Evolutionary conservation across 2,797 vertebrate genomes (phyloP).

Genomic region (Scolopax bukidnonensis): DNA sequence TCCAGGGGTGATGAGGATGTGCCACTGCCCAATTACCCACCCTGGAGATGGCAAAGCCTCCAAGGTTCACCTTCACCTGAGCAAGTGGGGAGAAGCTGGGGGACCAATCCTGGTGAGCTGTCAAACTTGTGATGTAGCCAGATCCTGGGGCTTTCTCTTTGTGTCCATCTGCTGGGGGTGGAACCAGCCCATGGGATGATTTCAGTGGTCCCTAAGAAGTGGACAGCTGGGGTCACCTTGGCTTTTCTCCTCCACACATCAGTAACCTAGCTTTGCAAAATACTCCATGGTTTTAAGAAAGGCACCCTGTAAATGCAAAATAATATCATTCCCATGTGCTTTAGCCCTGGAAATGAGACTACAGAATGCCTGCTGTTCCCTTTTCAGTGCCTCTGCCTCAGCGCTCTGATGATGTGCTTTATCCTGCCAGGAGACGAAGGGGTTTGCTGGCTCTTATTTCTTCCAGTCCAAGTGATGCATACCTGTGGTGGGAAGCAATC

Average conservation of each 20-base stretch:
- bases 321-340: neutral
- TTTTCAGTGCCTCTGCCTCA: neutral
- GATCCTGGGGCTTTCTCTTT: neutral
- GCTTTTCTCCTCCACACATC: neutral
- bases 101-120: neutral
- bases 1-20: neutral
- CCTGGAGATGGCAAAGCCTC: neutral
- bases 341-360: neutral
- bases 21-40: neutral
- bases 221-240: neutral
- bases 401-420: neutral
- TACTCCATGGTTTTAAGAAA: neutral
- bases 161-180: neutral
- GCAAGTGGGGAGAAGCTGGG: neutral
- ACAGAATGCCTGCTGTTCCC: fast-evolving
- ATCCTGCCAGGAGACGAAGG: neutral
- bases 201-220: neutral
- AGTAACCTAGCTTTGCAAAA: neutral
- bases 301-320: neutral
- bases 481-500: neutral
- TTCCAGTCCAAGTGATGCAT: neutral
- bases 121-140: fast-evolving
- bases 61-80: neutral
- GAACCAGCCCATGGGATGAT: neutral
- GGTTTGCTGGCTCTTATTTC: neutral